Conservation (phyloP, 2,797 vertebrate genomes). For the Carapus acus region DNA sequence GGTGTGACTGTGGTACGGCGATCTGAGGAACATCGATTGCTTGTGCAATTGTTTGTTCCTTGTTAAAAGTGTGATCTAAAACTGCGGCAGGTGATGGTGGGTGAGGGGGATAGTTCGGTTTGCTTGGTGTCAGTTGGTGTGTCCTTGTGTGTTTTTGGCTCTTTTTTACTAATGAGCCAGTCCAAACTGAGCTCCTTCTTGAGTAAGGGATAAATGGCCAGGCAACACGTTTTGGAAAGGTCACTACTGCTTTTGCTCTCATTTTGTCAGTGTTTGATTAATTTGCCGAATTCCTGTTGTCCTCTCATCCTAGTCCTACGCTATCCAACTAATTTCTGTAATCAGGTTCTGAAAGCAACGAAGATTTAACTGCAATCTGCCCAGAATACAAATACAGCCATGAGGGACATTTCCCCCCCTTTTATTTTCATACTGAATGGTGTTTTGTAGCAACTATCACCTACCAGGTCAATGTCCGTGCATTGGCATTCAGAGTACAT, state of each 20-base stretch:
- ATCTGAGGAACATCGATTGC: constrained; percentile 70
- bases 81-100: constrained; percentile 52
- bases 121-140: constrained; percentile 18
- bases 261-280: constrained; percentile 41
- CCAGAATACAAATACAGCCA: constrained; percentile 39
- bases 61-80: constrained; percentile 71
- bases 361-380: constrained; percentile 63
- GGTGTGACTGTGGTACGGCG: constrained; percentile 67
- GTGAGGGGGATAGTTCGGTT: constrained; percentile 33
- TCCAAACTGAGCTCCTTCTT: background rate
- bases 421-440: background rate
- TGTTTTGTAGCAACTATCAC: constrained; percentile 4
- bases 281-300: constrained; percentile 44
- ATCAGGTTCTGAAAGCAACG: constrained; percentile 49
- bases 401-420: constrained; percentile 35
- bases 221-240: constrained; percentile 4
- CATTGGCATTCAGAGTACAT: constrained; percentile 30
- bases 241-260: constrained; percentile 2
- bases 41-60: constrained; percentile 69
- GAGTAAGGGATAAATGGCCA: constrained; percentile 20
- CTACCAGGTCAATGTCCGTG: constrained; percentile 8
- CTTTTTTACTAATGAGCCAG: constrained; percentile 24
- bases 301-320: background rate
- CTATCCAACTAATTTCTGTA: constrained; percentile 43
- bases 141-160: background rate